Evolutionary conservation across 2,888 invertebrate genomes (phyloP).

Genomic region (Amphipyra tragopoginis): DNA sequence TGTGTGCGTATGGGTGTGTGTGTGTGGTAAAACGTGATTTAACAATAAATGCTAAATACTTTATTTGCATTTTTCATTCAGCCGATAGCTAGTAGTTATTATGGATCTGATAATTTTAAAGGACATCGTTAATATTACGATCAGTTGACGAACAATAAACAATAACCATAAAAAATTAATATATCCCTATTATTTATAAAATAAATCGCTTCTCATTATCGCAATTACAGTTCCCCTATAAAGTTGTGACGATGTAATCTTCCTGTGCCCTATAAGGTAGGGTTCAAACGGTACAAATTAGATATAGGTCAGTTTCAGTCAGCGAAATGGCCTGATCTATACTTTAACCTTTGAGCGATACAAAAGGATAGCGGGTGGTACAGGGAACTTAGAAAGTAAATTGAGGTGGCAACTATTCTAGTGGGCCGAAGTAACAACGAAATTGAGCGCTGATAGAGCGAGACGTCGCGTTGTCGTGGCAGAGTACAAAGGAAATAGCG

Average conservation of each 20-base stretch:
- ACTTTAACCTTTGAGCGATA: conserved; percentile 72
- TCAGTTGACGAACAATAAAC: conserved; percentile 4
- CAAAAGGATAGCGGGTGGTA: conserved; percentile 49
- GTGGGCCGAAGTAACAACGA: no score
- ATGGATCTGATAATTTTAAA: conserved; percentile 6
- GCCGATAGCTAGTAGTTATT: not conserved
- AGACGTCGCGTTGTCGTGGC: no score
- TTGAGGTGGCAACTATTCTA: conserved; percentile 22
- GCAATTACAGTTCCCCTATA: conserved; percentile 30
- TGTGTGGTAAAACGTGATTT: no score
- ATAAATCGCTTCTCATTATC: conserved; percentile 37
- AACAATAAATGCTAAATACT: no score
- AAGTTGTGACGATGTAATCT: conserved; percentile 50
- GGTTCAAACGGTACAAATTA: conserved; percentile 58
- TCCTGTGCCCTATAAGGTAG: conserved; percentile 43
- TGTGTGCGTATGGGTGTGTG: no score
- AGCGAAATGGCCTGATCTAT: conserved; percentile 58
- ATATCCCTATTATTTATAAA: conserved; percentile 3
- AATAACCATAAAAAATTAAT: not conserved
- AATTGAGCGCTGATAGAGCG: no score
- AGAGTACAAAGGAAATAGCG: no score
- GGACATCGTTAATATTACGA: conserved; percentile 9
- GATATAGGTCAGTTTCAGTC: conserved; percentile 58
- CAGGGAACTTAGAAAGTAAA: conserved; percentile 32
- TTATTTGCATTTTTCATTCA: not conserved